These are phyloP conservation scores for Leptoteleia sp. DNA, from an alignment of 1,140 invertebrate species.

Conservation along the genomic window DNA sequence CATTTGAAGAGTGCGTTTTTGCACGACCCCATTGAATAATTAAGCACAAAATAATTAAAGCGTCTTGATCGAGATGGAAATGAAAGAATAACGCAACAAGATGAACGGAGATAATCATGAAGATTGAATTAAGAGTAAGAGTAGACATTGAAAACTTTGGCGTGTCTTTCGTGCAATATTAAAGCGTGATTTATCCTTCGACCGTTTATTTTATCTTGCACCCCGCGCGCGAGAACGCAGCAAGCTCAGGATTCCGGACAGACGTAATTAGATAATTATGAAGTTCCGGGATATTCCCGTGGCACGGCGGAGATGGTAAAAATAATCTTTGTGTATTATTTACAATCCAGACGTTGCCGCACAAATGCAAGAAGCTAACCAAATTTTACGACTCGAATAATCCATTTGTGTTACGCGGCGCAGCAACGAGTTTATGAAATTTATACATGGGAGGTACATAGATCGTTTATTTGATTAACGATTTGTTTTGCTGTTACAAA, in stretches of 20 bases:
- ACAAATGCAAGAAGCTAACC: constrained; percentile 11
- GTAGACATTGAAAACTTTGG: constrained; percentile 48
- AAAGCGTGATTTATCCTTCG: constrained; percentile 67
- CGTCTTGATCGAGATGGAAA: not conserved
- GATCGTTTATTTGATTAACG: constrained; percentile 4
- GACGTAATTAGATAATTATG: constrained; percentile 71
- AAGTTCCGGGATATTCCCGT: constrained; percentile 64
- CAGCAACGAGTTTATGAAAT: not conserved
- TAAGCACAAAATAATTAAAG: not conserved
- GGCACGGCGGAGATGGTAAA: constrained; percentile 29
- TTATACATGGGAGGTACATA: constrained; percentile 5
- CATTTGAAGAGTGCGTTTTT: no score
- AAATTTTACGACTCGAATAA: constrained; percentile 40
- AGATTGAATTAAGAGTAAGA: constrained; percentile 47
- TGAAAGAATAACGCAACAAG: constrained; percentile 35
- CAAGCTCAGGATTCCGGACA: constrained; percentile 55
- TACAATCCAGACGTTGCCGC: constrained; percentile 41
- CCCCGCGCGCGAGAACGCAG: constrained; percentile 37
- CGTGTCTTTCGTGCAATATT: constrained; percentile 63
- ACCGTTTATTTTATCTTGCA: constrained; percentile 66
- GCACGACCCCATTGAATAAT: not conserved
- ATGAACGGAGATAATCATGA: constrained; percentile 24
- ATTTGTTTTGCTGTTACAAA: not conserved
- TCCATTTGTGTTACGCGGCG: constrained; percentile 27
- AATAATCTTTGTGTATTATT: constrained; percentile 65